Conservation (phyloP, 2,888 invertebrate species). For the Tinea semifulvella region DNA sequence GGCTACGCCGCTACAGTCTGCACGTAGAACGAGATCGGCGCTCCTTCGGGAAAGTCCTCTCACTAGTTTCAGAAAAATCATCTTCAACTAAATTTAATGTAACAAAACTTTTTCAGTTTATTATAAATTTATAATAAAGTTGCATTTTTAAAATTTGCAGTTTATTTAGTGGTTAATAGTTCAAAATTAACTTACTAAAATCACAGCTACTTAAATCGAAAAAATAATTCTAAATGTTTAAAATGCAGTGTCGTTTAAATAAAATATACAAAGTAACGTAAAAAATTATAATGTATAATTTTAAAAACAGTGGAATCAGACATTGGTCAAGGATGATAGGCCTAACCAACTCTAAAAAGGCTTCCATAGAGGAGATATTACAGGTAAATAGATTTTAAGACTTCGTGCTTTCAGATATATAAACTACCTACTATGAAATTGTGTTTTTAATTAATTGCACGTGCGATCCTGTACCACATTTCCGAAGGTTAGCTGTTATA, state of each 20-base stretch:
- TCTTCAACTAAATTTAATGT: background rate
- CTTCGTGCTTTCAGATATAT: no score
- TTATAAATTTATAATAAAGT: background rate
- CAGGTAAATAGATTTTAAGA: no score
- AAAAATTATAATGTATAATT: no score
- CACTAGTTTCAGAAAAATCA: background rate
- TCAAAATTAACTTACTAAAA: no score
- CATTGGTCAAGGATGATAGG: conserved; percentile 50
- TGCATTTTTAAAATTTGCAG: background rate
- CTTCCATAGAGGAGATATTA: conserved; percentile 38
- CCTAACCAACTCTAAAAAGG: conserved; percentile 31
- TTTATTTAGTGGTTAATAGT: background rate
- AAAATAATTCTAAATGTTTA: no score
- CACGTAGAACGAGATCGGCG: conserved; percentile 3
- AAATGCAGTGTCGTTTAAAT: no score
- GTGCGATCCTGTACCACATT: no score
- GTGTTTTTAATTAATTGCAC: no score
- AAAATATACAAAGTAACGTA: no score
- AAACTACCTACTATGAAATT: no score
- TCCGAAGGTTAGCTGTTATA: no score
- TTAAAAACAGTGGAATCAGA: conserved; percentile 18
- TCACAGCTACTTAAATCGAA: no score
- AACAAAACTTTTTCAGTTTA: background rate
- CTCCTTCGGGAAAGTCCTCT: conserved; percentile 1
- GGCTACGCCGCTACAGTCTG: background rate